These are phyloP conservation scores for Sebastes fasciatus DNA, from an alignment of 2,113 vertebrate genomes.

Conservation along the genomic window DNA sequence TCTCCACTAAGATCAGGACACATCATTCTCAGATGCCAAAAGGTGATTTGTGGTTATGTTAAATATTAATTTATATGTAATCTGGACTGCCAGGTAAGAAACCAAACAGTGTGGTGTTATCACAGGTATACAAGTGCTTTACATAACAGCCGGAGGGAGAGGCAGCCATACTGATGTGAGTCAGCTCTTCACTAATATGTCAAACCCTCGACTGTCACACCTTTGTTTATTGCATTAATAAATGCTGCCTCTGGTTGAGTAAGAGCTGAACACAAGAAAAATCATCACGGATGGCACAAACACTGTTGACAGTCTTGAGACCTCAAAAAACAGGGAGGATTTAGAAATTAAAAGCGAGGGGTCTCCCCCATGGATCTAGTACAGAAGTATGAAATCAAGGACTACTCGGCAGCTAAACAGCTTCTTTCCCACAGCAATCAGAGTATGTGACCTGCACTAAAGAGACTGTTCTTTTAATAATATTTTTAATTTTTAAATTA, in stretches of 20 bases:
- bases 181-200: slow-evolving; percentile 33
- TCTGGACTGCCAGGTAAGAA: not conserved
- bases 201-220: slow-evolving; percentile 26
- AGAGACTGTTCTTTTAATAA: too few species aligned
- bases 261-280: not conserved
- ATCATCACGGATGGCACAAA: not conserved
- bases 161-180: not conserved
- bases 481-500: too few species aligned
- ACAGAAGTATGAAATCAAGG: too few species aligned
- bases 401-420: too few species aligned
- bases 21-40: not conserved
- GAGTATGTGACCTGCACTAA: too few species aligned
- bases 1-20: not conserved
- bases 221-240: slow-evolving; percentile 46
- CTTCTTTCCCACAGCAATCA: too few species aligned
- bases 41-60: not conserved
- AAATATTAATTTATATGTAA: slow-evolving; percentile 1
- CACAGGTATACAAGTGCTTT: slow-evolving; percentile 12
- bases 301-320: not conserved
- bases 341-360: too few species aligned
- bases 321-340: too few species aligned
- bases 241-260: slow-evolving; percentile 17
- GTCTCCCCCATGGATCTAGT: too few species aligned
- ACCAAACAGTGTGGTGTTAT: slow-evolving; percentile 2
- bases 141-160: slow-evolving; percentile 12